These are phyloP conservation scores for Epirrhoe alternata DNA, from an alignment of 2,888 invertebrate genomes.

Conservation along the genomic window DNA sequence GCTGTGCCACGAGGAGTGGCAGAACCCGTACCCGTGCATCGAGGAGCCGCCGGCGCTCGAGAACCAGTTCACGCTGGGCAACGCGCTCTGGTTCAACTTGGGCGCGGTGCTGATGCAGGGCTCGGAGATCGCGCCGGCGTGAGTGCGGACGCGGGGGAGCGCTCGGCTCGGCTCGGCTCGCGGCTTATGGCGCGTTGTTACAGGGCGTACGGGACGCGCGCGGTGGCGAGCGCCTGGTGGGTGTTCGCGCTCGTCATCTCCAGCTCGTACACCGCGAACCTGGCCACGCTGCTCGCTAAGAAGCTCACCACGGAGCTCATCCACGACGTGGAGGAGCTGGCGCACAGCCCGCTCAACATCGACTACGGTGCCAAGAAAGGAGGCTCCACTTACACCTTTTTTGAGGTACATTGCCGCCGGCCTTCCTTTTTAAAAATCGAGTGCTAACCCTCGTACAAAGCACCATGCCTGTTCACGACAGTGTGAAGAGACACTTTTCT, in stretches of 20 bases:
- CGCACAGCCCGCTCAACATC: constrained; percentile 90
- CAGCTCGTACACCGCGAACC: constrained; percentile 95
- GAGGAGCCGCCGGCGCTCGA: constrained; percentile 92
- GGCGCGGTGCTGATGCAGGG: constrained; percentile 95
- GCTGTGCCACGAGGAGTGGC: constrained; percentile 94
- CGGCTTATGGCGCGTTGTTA: not conserved
- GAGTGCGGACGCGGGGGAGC: constrained; percentile 73
- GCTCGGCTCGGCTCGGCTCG: not conserved
- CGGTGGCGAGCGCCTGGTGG: constrained; percentile 95
- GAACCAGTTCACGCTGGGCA: constrained; percentile 93
- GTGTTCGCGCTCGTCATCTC: constrained; percentile 95
- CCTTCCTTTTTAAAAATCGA: not conserved
- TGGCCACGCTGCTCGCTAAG: constrained; percentile 95
- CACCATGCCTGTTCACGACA: not conserved
- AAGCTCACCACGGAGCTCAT: constrained; percentile 89
- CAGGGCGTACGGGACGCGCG: constrained; percentile 94
- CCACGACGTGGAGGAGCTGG: constrained; percentile 92
- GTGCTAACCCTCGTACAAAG: not conserved
- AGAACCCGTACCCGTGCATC: constrained; percentile 94
- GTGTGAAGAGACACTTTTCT: not conserved
- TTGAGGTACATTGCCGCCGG: constrained; percentile 85
- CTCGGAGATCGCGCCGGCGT: constrained; percentile 94
- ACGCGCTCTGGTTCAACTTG: constrained; percentile 95
- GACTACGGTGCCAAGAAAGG: constrained; percentile 92
- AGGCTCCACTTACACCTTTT: constrained; percentile 96